Evolutionary conservation across 2,888 invertebrate genomes (phyloP), one percentile per base, ranked within the genome.

Genomic region (Abscondita cerata): DNA sequence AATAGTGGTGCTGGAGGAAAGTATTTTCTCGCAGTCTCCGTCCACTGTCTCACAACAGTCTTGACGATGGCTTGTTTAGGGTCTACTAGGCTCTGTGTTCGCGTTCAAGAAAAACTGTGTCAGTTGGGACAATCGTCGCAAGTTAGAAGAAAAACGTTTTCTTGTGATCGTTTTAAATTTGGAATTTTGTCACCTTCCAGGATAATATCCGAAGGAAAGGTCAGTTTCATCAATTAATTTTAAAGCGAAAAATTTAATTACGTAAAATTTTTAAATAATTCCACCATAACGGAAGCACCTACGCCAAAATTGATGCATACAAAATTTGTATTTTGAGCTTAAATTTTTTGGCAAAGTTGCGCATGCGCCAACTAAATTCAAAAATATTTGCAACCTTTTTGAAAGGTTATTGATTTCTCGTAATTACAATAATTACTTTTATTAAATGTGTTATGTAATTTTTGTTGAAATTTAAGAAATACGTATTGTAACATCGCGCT

Each of bases 41-140:
- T 70, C 66, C 63, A 64, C 68, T 69, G 71, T 81, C 82, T 86
- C 86, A 88, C 85, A 87, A 85, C 86, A 86, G 88, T 89, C 85
- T 86, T 86, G 84, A 86, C 88, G 86, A 91, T 91, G 90, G 90
- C 90, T 87, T 89, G 89, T 87, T 85, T 89, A 86, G 88, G 89
- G 85, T 88, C 90, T 84, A 88, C 89, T 86, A 87, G 90, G 86
- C 86, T 90, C 83, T 90, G 90, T 89, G 88, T 87, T 85, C 89
- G 90, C 84, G 88, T 89, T 81, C 86, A 86, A 80, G 89, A 90
- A 85, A 90, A 90, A 87, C 83, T 90, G 88, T 90, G 90, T 87
- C 89, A 89, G 86, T 88, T 89, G 81, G 87, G 88, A 84, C 86
- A 86, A 82, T 86, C 83, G 82, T 85, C 81, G 75, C 82, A 83